Evolutionary conservation across 1,140 invertebrate species (phyloP).

Genomic region (Druon quercuslanigerum): DNA sequence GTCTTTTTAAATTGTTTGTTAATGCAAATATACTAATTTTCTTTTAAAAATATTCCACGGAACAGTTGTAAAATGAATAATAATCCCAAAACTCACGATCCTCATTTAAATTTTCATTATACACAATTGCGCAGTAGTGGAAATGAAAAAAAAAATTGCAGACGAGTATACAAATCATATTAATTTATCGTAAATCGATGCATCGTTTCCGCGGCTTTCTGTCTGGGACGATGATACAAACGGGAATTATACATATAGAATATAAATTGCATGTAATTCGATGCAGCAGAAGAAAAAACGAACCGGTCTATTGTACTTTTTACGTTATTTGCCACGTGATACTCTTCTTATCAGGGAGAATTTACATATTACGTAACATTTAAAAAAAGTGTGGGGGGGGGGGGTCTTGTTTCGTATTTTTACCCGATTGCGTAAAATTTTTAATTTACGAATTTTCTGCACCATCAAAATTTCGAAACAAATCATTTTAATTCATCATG

Average conservation of each 20-base stretch:
- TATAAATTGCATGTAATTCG: conserved; percentile 2
- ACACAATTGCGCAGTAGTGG: not conserved
- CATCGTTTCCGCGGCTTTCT: not conserved
- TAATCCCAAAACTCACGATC: no score
- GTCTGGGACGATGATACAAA: not conserved
- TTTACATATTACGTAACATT: no score
- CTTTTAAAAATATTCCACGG: no score
- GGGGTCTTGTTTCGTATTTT: no score
- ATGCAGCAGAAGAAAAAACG: not conserved
- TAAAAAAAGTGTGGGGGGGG: no score
- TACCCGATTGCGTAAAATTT: no score
- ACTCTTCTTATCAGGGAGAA: not conserved
- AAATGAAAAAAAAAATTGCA: not conserved
- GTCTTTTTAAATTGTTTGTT: no score
- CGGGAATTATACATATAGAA: not conserved
- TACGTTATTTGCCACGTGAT: not conserved
- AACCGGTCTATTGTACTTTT: not conserved
- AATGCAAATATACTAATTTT: no score
- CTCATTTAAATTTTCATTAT: not conserved
- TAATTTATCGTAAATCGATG: not conserved
- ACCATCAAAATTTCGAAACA: no score
- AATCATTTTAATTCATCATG: no score
- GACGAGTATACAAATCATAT: not conserved
- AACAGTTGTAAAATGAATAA: no score
- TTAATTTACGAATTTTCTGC: no score